Percentiles rank a stretch among this genome's conserved stretches.
phyloP scores from a whole-genome alignment of 2,888 invertebrate species.

The Stenurella melanura region DNA sequence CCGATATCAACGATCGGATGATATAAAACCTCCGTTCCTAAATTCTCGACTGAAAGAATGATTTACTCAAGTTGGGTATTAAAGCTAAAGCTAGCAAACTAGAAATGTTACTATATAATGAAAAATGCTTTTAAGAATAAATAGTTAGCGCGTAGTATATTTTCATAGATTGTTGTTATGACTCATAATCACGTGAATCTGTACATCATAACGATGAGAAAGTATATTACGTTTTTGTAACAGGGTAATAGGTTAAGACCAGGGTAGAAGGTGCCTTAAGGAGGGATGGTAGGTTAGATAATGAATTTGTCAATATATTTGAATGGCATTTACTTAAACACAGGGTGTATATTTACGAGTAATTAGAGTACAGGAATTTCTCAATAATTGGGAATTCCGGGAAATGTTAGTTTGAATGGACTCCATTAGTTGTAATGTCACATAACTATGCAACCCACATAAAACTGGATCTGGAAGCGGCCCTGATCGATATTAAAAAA shows the following conservation, averaged over 20 bases:
- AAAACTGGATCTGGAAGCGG: no score
- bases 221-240: background rate
- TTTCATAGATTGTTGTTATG: background rate
- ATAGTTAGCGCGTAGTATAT: background rate
- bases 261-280: conserved; percentile 35
- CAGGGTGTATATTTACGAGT: background rate
- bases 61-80: background rate
- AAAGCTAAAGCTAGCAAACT: background rate
- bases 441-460: no score
- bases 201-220: background rate
- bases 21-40: no score
- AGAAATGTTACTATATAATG: no score
- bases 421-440: no score
- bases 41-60: background rate
- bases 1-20: no score
- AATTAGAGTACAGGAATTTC: no score
- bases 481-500: no score
- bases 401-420: no score
- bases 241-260: conserved; percentile 15
- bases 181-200: background rate
- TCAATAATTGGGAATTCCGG: no score
- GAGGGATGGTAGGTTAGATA: background rate
- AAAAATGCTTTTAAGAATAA: background rate
- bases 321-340: background rate
- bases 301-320: background rate